Base-by-base conservation (phyloP, 2,888 invertebrate genomes). In the Diaprepes abbreviatus region DNA sequence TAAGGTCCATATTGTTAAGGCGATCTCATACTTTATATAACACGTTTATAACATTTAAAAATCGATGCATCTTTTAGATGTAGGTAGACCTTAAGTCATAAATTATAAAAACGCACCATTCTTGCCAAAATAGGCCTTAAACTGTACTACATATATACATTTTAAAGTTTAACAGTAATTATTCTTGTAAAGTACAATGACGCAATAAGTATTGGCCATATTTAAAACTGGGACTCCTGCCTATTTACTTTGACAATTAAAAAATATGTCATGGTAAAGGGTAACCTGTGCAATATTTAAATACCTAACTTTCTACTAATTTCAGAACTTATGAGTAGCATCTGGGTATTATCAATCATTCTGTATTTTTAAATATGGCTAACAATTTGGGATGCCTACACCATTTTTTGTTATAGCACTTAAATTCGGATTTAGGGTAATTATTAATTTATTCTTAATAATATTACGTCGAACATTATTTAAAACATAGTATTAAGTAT, bases 311-410 rank as follows among this genome's bases (percentile, higher is more conserved):
- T 5, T 6, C 2, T 19, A 16, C 43, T 16, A 43, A 43, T 14
- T 43, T 43, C 10, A 43, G 19, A 43, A 6, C 17, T 2, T 43
- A 17, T 43, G n/a, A n/a, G n/a, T n/a, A n/a, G n/a, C n/a, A n/a
- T 6, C 7, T 14, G 21, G 12, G 14, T 48, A 6, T 35, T 54
- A n/a, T 21, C 9, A 19, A 9, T 57, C 14, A 36, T 24, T n/a
- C 36, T 24, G 6, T 12, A 33, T 58, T 70, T 66, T 66, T 70
- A 70, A 66, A 60, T 70, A 66, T 70, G 70, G 70, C 70, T 66
- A 66, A 65, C 31, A 62, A 16, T 24, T 60, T 33, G 59, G 70
- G 62, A 40, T 12, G 35, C 45, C 31, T 40, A 19, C 52, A 59
- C 33, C 52, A 31, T 28, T 50, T 69, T 50, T 57, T 48, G 17